Base-by-base conservation (phyloP, 2,888 invertebrate species). In the Catocala sponsa region DNA sequence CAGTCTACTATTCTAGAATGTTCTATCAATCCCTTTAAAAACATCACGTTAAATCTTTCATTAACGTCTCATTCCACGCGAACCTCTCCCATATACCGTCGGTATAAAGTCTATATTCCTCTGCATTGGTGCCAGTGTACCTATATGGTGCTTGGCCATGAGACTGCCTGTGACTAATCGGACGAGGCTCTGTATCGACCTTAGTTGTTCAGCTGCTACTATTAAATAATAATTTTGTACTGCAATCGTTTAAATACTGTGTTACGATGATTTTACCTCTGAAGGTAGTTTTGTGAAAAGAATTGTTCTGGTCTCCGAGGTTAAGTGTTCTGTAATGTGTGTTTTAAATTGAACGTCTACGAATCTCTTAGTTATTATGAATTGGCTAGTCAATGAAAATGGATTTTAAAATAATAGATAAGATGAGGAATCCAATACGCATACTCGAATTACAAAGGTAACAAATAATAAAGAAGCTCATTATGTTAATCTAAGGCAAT, bases 101-200 rank as follows among this genome's bases (percentile, higher is more conserved):
- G 5, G 0, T 0, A 13, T 63, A 71, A 64, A 51, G 63, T 65
- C 0, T 52, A 65, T 6, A 71, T 53, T 72, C 32, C 58, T 46
- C 2, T 66, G 68, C 6, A 33, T 4, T 11, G 6, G n/a, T 15
- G 11, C 33, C 5, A 35, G 41, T 49, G 13, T 46, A 50, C 79
- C 63, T 78, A 72, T 78, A 79, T 51, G 79, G 76, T 43, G 54
- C 15, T 64, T 54, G 76, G 49, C 76, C 76, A 62, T 77, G 76
- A 76, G 68, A 33, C 59, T 41, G 68, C 71, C 58, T 68, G 74
- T 77, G 76, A 77, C 79, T 77, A 77, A 77, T 79, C 77, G 74
- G 50, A 43, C 79, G 76, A 77, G 77, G 76, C 59, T 74, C 64
- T 35, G 51, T 42, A 7, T 46, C 74, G 76, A 77, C 76, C 76